phyloP scores from a whole-genome alignment of 2,113 vertebrate species.

The Crotalus helleri region DNA sequence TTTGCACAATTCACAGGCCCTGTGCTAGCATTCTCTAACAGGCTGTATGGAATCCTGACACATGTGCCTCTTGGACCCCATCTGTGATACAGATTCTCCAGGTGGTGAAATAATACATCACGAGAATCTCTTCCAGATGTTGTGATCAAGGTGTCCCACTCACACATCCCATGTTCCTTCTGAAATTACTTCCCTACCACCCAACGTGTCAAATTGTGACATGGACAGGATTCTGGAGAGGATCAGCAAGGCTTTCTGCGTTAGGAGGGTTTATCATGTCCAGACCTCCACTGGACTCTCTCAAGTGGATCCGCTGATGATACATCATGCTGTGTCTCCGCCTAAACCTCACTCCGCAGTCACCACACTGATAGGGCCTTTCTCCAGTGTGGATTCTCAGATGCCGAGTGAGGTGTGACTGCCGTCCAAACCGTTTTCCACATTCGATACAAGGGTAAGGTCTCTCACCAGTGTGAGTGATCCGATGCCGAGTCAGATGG shows the following conservation, averaged over 20 bases:
- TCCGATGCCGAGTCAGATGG: slow-evolving; percentile 19
- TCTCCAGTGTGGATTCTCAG: slow-evolving; percentile 61
- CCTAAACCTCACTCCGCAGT: slow-evolving; percentile 72
- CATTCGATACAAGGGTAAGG: slow-evolving; percentile 63
- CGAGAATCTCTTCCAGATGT: not conserved
- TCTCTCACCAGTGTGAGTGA: slow-evolving; percentile 45
- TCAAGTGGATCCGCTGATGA: slow-evolving; percentile 41
- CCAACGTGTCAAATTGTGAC: slow-evolving; percentile 11
- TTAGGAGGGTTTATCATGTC: not conserved
- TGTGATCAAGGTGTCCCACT: not conserved
- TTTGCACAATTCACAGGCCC: not conserved
- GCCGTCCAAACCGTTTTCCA: slow-evolving; percentile 69
- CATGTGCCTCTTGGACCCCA: not conserved
- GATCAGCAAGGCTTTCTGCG: not conserved
- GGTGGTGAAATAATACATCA: not conserved
- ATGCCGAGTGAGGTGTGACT: slow-evolving; percentile 69
- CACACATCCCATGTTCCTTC: not conserved
- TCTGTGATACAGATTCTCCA: too few species aligned
- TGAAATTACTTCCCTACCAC: not conserved
- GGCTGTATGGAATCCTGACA: not conserved
- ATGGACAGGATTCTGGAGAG: slow-evolving; percentile 13
- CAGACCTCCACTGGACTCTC: not conserved
- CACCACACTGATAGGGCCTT: slow-evolving; percentile 59
- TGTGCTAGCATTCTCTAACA: not conserved
- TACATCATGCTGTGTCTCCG: slow-evolving; percentile 42